Evolutionary conservation across 2,888 invertebrate genomes (phyloP), one percentile per base, ranked within the genome.

Genomic region (Eurytoma adleriae): DNA sequence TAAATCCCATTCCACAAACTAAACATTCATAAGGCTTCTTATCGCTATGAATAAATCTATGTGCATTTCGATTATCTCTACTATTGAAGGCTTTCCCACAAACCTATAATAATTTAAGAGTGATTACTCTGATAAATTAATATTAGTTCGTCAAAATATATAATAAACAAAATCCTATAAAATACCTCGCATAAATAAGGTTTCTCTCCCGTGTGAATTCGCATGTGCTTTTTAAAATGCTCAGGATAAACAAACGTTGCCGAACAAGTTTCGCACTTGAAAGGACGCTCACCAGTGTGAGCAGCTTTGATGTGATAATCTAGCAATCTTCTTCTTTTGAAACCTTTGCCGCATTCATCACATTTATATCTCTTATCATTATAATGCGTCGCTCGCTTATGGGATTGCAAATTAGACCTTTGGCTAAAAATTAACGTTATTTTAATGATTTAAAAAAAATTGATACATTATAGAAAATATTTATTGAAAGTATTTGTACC

Each of bases 11-110:
- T 3, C 95, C 96, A 87, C 96, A 97, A 7, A 94, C 94, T 81
- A 95, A 91, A 87, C 96, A 97, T 90, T 96, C 96, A 90, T 96
- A 97, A 0, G 96, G 96, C 86, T 96, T 97, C 89, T 96, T 96
- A 88, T 96, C 95, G 86, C 95, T 96, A 91, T 97, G 97, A 67
- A 96, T 94, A 90, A 96, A 96, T 50, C 96, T 93, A 89, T 96
- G 96, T 13, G 95, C 95, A 91, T 96, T 96, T 79, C 96, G 92
- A 88, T 96, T 97, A 91, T 96, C 96, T 79, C 96, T 93, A 13
- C 96, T 95, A 88, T 95, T 96, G 91, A 97, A 97, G 71, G 95
- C 93, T 89, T 96, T 96, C 72, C 95, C 96, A 90, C 97, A 97
- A 18, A 96, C 94, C 93, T 94, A 7, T 56, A 70, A 74, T 57